These are phyloP conservation scores for Lagodon rhomboides DNA, from an alignment of 2,797 vertebrate species.

Conservation along the genomic window DNA sequence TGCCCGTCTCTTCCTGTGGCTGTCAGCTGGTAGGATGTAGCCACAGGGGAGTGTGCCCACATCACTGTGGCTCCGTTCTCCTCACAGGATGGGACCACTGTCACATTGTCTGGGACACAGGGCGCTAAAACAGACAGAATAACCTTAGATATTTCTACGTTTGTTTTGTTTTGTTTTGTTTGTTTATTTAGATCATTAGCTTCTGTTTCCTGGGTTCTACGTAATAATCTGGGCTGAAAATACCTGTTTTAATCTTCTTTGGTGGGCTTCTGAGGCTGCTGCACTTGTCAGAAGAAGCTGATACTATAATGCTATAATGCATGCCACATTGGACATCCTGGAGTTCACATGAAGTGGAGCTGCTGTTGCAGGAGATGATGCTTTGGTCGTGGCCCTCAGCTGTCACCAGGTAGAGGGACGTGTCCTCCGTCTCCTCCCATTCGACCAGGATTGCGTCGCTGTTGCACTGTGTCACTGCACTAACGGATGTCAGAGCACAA, in stretches of 20 bases:
- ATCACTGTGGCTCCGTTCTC: constrained; percentile 62
- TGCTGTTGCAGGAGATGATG: constrained; percentile 82
- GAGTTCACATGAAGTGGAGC: constrained; percentile 76
- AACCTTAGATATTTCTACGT: background rate
- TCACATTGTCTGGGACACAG: constrained; percentile 78
- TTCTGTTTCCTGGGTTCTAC: background rate
- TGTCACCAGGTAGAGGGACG: constrained; percentile 78
- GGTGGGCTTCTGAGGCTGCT: constrained; percentile 84
- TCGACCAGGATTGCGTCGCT: constrained; percentile 76
- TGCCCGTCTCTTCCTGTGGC: constrained; percentile 75
- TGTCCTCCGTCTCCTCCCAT: constrained; percentile 71
- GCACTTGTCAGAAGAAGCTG: constrained; percentile 84
- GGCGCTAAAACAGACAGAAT: constrained; percentile 72
- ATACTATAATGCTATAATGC: constrained; percentile 83
- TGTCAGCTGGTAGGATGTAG: constrained; percentile 74
- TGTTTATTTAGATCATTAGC: background rate
- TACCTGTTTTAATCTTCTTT: constrained; percentile 80
- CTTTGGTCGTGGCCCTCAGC: constrained; percentile 78
- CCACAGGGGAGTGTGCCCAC: constrained; percentile 74
- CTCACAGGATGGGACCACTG: constrained; percentile 61
- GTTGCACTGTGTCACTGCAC: constrained; percentile 69
- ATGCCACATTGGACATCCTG: constrained; percentile 69
- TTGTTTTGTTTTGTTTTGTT: background rate
- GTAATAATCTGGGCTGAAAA: background rate
- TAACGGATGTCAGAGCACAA: constrained; percentile 77